Percentiles rank a stretch among this genome's conserved stretches.
Evolutionary conservation across 2,888 invertebrate species (phyloP).

Genomic region (Campoplex nolae): DNA sequence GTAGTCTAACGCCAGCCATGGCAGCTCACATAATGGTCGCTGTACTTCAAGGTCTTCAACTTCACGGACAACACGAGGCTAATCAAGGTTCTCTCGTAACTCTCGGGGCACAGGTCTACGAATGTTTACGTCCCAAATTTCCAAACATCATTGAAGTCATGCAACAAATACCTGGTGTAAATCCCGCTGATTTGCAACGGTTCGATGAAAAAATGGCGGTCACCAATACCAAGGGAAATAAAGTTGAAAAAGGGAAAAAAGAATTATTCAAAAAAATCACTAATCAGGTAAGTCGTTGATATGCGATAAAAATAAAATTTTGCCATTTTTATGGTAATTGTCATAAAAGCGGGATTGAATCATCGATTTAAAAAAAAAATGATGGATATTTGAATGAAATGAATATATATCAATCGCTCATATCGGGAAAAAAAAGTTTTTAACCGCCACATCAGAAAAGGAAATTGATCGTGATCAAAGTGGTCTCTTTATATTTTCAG

Average conservation of each 20-base stretch:
- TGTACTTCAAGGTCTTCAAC: slow-evolving; percentile 91
- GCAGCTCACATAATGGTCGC: slow-evolving; percentile 91
- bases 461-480: neutral
- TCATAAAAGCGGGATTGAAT: neutral
- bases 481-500: slow-evolving; percentile 82
- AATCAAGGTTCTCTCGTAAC: slow-evolving; percentile 93
- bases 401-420: neutral
- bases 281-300: slow-evolving; percentile 86
- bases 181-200: slow-evolving; percentile 92
- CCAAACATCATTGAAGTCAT: slow-evolving; percentile 88
- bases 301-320: neutral
- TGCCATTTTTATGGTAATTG: neutral
- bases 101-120: slow-evolving; percentile 94
- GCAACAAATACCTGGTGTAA: slow-evolving; percentile 93
- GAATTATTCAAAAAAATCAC: slow-evolving; percentile 96
- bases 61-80: slow-evolving; percentile 96
- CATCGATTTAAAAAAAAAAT: neutral
- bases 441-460: neutral
- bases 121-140: slow-evolving; percentile 91
- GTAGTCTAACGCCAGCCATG: slow-evolving; percentile 88
- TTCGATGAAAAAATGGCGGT: slow-evolving; percentile 93
- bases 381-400: neutral
- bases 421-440: neutral
- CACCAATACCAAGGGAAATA: slow-evolving; percentile 89
- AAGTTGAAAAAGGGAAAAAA: slow-evolving; percentile 95